These are phyloP conservation scores for Phengaris alcon DNA, from an alignment of 2,888 invertebrate species.

Conservation along the genomic window DNA sequence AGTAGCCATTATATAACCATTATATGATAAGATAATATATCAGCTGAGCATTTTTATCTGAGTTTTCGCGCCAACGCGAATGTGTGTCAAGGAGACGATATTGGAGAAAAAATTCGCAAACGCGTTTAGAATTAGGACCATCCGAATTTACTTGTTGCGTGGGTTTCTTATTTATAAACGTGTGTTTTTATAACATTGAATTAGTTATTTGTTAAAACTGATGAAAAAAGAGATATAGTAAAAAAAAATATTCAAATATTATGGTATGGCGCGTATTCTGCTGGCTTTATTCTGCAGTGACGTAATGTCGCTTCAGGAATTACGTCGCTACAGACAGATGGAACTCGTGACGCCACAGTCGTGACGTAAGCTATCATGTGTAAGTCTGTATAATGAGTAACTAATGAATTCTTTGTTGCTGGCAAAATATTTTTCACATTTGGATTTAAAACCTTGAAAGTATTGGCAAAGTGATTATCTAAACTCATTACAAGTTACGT, in stretches of 20 bases:
- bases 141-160: conserved; percentile 54
- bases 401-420: neutral
- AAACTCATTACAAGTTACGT: neutral
- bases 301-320: too few relatives aligned
- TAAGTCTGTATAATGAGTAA: neutral
- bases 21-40: conserved; percentile 29
- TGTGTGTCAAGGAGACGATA: conserved; percentile 68
- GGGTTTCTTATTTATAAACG: conserved; percentile 40
- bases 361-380: too few relatives aligned
- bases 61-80: conserved; percentile 54
- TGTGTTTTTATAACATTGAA: conserved; percentile 36
- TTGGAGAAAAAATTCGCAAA: conserved; percentile 66
- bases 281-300: too few relatives aligned
- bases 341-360: too few relatives aligned
- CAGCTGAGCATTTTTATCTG: conserved; percentile 37
- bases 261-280: too few relatives aligned
- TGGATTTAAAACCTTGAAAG: neutral
- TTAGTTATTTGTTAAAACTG: conserved; percentile 18
- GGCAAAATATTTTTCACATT: neutral
- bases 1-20: conserved; percentile 7
- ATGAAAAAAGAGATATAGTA: neutral
- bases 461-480: neutral
- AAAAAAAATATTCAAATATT: too few relatives aligned
- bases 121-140: conserved; percentile 71
- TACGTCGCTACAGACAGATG: too few relatives aligned